These are phyloP conservation scores for Anarsia innoxiella DNA, from an alignment of 2,888 invertebrate genomes.

Conservation along the genomic window DNA sequence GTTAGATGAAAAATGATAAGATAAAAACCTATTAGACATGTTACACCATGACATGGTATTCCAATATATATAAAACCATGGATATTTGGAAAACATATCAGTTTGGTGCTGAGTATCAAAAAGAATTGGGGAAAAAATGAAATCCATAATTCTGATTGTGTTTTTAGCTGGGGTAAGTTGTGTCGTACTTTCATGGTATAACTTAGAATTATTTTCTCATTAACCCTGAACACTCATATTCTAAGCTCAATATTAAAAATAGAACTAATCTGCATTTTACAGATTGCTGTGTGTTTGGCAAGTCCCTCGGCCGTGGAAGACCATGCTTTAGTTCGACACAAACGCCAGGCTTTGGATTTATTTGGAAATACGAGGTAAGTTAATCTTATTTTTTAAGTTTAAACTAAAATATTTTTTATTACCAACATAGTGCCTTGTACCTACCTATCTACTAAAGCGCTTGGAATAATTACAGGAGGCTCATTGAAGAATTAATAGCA, in stretches of 20 bases:
- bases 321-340: conserved; percentile 27
- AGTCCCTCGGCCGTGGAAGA: conserved; percentile 24
- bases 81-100: conserved; percentile 18
- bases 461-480: conserved; percentile 27
- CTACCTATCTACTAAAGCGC: too few species aligned
- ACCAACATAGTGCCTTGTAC: too few species aligned
- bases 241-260: too few species aligned
- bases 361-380: background rate
- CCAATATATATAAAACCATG: conserved; percentile 40
- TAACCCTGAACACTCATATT: too few species aligned
- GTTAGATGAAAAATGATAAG: too few species aligned
- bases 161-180: conserved; percentile 35
- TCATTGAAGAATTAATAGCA: conserved; percentile 40
- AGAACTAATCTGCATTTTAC: conserved; percentile 4
- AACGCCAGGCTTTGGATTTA: conserved; percentile 24
- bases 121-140: conserved; percentile 35
- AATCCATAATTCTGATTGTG: conserved; percentile 29
- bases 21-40: too few species aligned
- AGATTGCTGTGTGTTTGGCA: conserved; percentile 33
- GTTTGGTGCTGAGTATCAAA: conserved; percentile 3
- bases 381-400: too few species aligned
- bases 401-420: too few species aligned
- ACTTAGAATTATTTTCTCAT: too few species aligned
- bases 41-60: background rate
- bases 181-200: too few species aligned